A percentile compares a stretch with the other conserved stretches of the same genome.
These are phyloP conservation scores for Macrobrachium rosenbergii DNA, from an alignment of 1,140 invertebrate genomes.

Conservation along the genomic window DNA sequence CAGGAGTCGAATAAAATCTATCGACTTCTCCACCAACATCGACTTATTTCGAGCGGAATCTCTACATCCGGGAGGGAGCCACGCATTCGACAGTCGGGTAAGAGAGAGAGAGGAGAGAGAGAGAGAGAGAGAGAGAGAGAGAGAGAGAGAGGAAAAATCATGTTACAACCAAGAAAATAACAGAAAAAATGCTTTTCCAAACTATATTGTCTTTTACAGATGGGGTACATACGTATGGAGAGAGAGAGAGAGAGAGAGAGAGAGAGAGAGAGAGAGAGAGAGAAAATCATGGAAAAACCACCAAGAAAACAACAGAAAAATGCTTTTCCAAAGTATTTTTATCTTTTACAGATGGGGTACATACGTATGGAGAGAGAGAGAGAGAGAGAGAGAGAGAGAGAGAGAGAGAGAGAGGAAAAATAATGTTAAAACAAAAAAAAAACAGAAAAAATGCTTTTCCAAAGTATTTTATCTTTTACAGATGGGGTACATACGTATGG, in stretches of 20 bases:
- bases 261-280: background rate
- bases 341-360: too few species aligned
- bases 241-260: background rate
- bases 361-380: too few species aligned
- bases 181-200: too few species aligned
- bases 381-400: background rate
- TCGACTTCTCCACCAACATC: constrained; percentile 31
- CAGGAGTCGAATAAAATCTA: background rate
- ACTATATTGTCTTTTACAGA: too few species aligned
- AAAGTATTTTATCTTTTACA: background rate
- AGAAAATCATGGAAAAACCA: too few species aligned
- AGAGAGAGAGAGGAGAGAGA: background rate
- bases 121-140: background rate
- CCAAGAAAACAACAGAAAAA: too few species aligned
- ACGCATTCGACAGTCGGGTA: constrained; percentile 20
- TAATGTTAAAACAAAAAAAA: too few species aligned
- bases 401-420: background rate
- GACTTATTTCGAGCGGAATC: constrained; percentile 19
- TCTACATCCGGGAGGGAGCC: constrained; percentile 14
- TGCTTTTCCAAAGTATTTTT: too few species aligned
- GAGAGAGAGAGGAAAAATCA: background rate
- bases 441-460: background rate
- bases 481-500: too few species aligned
- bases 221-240: too few species aligned
- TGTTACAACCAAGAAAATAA: too few species aligned